Percentiles rank a stretch among this genome's conserved stretches.
Evolutionary conservation across 23 tunicate genomes (phyloP).

Genomic region (Diplosoma virens): DNA sequence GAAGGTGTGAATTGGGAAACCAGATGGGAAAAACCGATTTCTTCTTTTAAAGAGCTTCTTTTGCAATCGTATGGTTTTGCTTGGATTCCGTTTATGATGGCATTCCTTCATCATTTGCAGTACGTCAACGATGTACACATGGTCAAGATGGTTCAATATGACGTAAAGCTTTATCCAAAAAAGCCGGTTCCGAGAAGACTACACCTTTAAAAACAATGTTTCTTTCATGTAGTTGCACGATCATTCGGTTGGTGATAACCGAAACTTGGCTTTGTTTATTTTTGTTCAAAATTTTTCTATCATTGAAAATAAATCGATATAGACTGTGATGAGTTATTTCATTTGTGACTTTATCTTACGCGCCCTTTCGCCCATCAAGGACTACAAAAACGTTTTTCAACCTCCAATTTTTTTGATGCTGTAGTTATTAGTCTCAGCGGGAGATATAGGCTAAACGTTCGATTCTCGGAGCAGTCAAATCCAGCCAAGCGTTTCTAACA

Average conservation of each 20-base stretch:
- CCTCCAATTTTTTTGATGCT: too few relatives aligned
- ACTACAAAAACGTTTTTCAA: too few relatives aligned
- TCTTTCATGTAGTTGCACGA: neutral
- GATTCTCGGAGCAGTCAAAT: too few relatives aligned
- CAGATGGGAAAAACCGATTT: neutral
- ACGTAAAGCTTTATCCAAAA: slow-evolving; percentile 53
- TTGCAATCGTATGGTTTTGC: neutral
- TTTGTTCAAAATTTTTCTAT: neutral
- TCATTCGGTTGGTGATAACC: too few relatives aligned
- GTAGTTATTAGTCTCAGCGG: too few relatives aligned
- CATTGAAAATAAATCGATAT: neutral
- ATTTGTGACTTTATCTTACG: too few relatives aligned
- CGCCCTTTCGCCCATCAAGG: too few relatives aligned
- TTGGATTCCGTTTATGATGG: neutral
- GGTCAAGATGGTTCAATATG: slow-evolving; percentile 40
- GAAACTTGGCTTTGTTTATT: neutral
- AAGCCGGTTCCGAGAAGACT: slow-evolving; percentile 14
- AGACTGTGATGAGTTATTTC: neutral
- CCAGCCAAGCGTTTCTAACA: too few relatives aligned
- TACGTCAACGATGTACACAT: slow-evolving; percentile 42
- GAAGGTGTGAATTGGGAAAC: neutral
- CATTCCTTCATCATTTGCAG: slow-evolving; percentile 41
- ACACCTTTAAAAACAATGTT: slow-evolving; percentile 15
- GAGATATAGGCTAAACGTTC: too few relatives aligned
- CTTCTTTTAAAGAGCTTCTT: neutral